Conservation (phyloP, 53 echinoderm and acorn worm genomes). For the Holothuria scabra region DNA sequence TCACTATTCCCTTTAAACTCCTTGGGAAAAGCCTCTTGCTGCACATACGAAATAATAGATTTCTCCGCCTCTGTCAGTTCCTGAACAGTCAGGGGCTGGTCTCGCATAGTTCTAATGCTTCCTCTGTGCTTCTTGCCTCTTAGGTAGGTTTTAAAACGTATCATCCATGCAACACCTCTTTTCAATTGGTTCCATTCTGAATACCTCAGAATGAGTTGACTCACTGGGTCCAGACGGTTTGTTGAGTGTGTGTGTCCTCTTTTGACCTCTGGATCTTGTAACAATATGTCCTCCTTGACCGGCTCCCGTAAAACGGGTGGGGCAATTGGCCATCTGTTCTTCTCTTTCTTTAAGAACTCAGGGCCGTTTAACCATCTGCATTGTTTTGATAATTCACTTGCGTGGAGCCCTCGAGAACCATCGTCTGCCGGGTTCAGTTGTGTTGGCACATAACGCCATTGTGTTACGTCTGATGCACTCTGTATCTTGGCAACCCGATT, state of each 20-base stretch:
- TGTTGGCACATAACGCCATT: conserved; percentile 38
- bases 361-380: conserved; percentile 53
- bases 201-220: conserved; percentile 50
- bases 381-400: conserved; percentile 3
- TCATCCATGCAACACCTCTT: conserved; percentile 48
- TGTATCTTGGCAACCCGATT: conserved; percentile 29
- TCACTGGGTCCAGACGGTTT: background rate
- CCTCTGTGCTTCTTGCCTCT: no score
- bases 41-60: background rate
- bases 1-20: no score
- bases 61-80: background rate
- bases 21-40: background rate
- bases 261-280: no score
- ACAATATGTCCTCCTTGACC: conserved; percentile 18
- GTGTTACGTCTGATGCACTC: conserved; percentile 10
- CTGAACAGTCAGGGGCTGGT: background rate
- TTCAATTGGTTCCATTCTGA: conserved; percentile 58
- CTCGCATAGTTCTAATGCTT: no score
- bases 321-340: conserved; percentile 45
- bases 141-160: conserved; percentile 21
- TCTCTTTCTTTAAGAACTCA: conserved; percentile 42
- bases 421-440: conserved; percentile 52
- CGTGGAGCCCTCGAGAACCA: conserved; percentile 46
- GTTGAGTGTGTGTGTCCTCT: conserved; percentile 24
- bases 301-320: background rate